phyloP scores from a whole-genome alignment of 2,113 vertebrate species.

The Opisthocomus hoazin region DNA sequence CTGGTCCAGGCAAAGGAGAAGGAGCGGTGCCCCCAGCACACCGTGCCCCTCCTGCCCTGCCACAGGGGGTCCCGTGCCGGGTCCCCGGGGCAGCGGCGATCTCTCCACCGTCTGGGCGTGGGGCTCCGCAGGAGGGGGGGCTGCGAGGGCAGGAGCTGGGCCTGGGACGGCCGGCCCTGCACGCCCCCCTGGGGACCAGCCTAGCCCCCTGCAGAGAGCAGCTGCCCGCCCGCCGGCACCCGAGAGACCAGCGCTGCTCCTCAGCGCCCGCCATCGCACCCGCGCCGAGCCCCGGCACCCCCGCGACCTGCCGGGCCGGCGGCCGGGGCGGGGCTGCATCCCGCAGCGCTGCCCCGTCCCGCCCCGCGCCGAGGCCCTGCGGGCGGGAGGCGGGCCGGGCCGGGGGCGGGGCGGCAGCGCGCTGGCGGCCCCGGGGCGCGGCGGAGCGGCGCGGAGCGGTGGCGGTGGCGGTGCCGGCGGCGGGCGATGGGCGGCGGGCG shows the following conservation, averaged over 20 bases:
- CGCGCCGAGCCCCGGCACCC: not conserved
- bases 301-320: not conserved
- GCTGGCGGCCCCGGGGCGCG: not conserved
- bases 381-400: not conserved
- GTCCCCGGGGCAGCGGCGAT: not conserved
- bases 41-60: not conserved
- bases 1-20: too few relatives aligned
- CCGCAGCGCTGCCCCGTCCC: too few relatives aligned
- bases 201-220: not conserved
- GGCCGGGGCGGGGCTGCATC: too few relatives aligned
- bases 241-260: too few relatives aligned
- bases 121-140: not conserved
- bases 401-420: too few relatives aligned
- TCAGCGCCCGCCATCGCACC: accelerated
- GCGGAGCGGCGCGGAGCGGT: not conserved
- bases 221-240: not conserved
- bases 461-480: not conserved
- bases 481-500: not conserved
- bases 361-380: not conserved
- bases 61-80: accelerated
- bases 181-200: not conserved
- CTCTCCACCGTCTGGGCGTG: not conserved
- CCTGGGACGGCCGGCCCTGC: not conserved
- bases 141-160: not conserved
- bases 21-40: not conserved